Conservation (phyloP, 2,113 vertebrate species). For the Steatornis caripensis region DNA sequence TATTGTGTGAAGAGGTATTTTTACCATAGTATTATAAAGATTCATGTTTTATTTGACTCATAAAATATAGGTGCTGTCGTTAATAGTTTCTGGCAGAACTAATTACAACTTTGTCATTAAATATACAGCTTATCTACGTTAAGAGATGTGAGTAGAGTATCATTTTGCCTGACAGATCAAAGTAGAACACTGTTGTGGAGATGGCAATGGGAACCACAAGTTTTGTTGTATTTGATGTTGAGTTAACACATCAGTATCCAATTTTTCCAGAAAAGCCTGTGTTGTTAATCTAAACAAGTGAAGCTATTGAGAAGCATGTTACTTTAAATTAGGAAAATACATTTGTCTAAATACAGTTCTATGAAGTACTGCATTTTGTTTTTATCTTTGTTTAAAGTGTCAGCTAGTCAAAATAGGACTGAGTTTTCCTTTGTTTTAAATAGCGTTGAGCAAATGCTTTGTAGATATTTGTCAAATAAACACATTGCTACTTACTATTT, state of each 20-base stretch:
- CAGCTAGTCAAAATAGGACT: background rate
- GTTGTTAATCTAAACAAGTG: background rate
- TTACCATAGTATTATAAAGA: background rate
- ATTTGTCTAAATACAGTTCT: background rate
- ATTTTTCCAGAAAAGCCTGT: background rate
- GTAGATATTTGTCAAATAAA: background rate
- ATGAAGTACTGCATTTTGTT: background rate
- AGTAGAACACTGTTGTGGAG: background rate
- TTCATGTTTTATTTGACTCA: background rate
- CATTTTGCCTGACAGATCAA: background rate
- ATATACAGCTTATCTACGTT: background rate
- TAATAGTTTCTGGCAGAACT: background rate
- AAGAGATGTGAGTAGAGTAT: background rate
- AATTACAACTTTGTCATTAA: background rate
- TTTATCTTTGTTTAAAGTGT: background rate
- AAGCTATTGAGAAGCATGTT: background rate
- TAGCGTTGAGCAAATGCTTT: background rate
- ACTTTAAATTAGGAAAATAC: background rate
- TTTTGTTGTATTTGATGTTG: background rate
- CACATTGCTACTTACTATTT: background rate
- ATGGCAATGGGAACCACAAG: background rate
- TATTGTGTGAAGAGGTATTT: background rate
- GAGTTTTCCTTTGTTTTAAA: background rate
- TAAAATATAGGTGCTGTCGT: background rate
- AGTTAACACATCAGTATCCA: background rate